Percentiles rank a stretch among this genome's conserved stretches.
phyloP scores from a whole-genome alignment of 2,797 vertebrate genomes.

The Urosaurus nigricauda region DNA sequence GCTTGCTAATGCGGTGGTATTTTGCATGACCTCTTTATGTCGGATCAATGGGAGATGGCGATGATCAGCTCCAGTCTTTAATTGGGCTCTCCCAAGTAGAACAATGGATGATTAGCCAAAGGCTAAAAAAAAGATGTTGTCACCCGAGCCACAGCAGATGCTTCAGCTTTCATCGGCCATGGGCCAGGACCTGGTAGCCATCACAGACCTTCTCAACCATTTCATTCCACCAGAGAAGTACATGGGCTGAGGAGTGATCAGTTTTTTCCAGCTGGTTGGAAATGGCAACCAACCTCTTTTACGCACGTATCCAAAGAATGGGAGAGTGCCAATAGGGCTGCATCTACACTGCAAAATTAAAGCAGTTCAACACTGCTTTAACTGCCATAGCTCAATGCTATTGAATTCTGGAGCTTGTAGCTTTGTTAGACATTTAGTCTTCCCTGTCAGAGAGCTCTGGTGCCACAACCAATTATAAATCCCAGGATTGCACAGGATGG shows the following conservation, averaged over 20 bases:
- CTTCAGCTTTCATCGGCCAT: constrained; percentile 58
- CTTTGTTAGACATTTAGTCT: no score
- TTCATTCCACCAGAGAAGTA: constrained; percentile 36
- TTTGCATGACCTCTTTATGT: constrained; percentile 56
- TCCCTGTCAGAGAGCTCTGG: no score
- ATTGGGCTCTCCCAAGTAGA: constrained; percentile 73
- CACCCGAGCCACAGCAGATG: constrained; percentile 63
- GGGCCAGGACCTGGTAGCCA: constrained; percentile 62
- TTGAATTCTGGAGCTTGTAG: no score
- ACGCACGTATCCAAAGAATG: not conserved
- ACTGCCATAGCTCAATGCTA: no score
- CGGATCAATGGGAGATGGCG: constrained; percentile 49
- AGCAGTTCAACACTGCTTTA: no score
- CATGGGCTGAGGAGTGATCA: constrained; percentile 46
- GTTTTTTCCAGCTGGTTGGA: constrained; percentile 41
- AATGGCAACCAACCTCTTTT: constrained; percentile 31
- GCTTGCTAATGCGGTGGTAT: constrained; percentile 37
- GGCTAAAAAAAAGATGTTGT: constrained; percentile 62
- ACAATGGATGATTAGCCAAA: constrained; percentile 73
- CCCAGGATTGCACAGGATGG: no score
- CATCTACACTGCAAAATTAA: no score
- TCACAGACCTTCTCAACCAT: constrained; percentile 57
- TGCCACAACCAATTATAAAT: no score
- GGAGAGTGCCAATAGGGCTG: not conserved
- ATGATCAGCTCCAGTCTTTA: constrained; percentile 56